Evolutionary conservation across 2,113 vertebrate genomes (phyloP).

Genomic region (Tragelaphus scriptus): DNA sequence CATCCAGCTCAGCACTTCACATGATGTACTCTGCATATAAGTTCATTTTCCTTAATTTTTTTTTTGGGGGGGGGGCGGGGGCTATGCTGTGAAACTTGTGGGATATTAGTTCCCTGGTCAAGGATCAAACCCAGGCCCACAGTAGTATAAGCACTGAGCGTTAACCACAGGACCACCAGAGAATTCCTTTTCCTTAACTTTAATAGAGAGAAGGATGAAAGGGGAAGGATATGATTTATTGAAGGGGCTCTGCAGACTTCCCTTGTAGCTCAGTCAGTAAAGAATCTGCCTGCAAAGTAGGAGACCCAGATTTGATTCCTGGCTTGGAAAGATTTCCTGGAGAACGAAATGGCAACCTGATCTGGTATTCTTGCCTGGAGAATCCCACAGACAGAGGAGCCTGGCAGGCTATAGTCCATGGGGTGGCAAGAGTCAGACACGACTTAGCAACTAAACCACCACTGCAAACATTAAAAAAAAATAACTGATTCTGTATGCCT

Average conservation of each 20-base stretch:
- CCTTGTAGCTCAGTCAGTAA: background rate
- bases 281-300: background rate
- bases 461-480: background rate
- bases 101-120: background rate
- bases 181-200: background rate
- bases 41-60: background rate
- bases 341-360: background rate
- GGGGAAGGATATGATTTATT: background rate
- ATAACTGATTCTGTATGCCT: background rate
- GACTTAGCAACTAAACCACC: background rate
- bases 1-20: background rate
- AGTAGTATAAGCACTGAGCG: background rate
- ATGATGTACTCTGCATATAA: background rate
- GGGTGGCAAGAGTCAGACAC: accelerated
- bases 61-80: too few relatives aligned
- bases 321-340: background rate
- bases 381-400: background rate
- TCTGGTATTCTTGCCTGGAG: background rate
- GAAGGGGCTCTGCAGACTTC: background rate
- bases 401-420: background rate
- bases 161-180: background rate
- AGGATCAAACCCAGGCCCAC: background rate
- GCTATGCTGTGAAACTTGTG: background rate
- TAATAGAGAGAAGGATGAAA: background rate
- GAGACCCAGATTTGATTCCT: background rate